Evolutionary conservation across 2,797 vertebrate genomes (phyloP), one percentile per base, ranked within the genome.

Genomic region (Lepus townsendii): DNA sequence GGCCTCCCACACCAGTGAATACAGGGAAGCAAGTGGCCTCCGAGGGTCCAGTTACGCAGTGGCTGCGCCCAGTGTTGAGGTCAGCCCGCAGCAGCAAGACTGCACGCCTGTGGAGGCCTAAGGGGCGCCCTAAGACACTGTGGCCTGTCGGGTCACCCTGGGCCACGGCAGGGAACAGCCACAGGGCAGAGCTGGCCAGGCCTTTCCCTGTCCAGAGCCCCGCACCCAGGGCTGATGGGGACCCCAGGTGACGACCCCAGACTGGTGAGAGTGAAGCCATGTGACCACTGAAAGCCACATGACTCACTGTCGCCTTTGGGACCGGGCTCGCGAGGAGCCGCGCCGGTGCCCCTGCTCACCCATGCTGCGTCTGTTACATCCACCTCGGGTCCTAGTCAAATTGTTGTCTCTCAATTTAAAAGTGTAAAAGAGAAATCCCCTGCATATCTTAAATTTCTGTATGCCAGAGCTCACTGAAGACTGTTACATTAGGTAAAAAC

Each of bases 381-480:
- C 97, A 96, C 54, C 69, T 24, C 79, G 90, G 94, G 94, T 98
- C 97, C 14, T 27, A 88, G 95, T 96, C 96, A 82, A 96, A 91
- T 98, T 92, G 69, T 95, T 97, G 96, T 96, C 73, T 78, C 73
- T 66, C 93, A 60, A 85, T 95, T 95, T 96, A 95, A 95, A 82
- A 97, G 97, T 98, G 97, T 97, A 84, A 97, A 96, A 93, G 50
- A 88, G 87, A 47, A 86, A 50, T 94, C 92, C 90, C 83, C 97
- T 98, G 97, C 97, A 88, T 98, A 47, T 7, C 97, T 96, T 96
- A 95, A 82, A 95, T 96, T 97, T 98, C 97, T 98, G 97, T 98
- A 96, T 96, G 84, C 96, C 96, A 97, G 91, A 95, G 94, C 98
- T 97, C 98, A 95, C 97, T 97, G 95, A 97, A 97, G 97, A 96